Evolutionary conservation across 2,797 vertebrate species (phyloP).

Genomic region (Nothura maculosa): DNA sequence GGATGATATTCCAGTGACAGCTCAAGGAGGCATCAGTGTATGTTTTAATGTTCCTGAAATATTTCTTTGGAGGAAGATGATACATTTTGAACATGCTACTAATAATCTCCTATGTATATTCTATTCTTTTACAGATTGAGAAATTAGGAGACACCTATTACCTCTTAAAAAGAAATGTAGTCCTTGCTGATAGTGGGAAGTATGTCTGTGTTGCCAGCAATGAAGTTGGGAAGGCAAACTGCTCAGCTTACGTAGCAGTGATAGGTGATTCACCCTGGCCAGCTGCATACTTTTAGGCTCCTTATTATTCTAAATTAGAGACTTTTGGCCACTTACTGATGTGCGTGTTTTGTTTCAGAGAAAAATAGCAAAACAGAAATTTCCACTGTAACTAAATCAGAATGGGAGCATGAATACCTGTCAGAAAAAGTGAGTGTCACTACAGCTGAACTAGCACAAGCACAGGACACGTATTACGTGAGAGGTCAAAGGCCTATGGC

Average conservation of each 20-base stretch:
- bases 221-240: constrained; percentile 55
- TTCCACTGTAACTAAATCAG: neutral
- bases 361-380: neutral
- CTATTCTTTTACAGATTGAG: constrained; percentile 63
- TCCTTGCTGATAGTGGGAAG: constrained; percentile 61
- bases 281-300: neutral
- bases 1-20: constrained; percentile 34
- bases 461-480: neutral
- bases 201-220: constrained; percentile 72
- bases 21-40: constrained; percentile 42
- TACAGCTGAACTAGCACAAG: neutral
- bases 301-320: neutral
- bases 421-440: neutral
- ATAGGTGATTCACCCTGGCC: constrained; percentile 40
- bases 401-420: neutral
- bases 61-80: neutral
- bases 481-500: neutral
- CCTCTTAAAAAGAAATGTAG: constrained; percentile 67
- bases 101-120: neutral
- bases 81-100: neutral
- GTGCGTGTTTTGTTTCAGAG: constrained; percentile 44
- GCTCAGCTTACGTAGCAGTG: constrained; percentile 63
- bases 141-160: constrained; percentile 71
- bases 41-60: constrained; percentile 11
- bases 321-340: neutral